Base-by-base conservation (phyloP, 1,140 invertebrate species). In the Listronotus oregonensis region DNA sequence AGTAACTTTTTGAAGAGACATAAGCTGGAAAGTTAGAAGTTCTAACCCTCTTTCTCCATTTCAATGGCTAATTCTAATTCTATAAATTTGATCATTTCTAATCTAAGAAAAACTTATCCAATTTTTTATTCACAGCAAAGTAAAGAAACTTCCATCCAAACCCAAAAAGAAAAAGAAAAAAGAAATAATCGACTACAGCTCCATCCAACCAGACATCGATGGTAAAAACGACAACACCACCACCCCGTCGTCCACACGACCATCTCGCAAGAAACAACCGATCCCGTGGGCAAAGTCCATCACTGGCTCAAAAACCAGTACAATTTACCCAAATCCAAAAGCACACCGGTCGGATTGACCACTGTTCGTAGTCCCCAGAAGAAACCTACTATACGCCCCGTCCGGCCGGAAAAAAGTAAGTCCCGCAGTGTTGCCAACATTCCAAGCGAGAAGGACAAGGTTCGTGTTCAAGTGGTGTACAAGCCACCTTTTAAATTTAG, bases 401-500 rank as follows among this genome's bases (percentile, higher is more conserved):
- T 73, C 70, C 46, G 81, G 77, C 70, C 69, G 11, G 74, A 76
- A 18, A 75, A 77, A 34, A 79, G 78, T 58, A 84, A 84, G 75
- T 71, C 77, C 39, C 73, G 74, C 61, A 80, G 76, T 67, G 67
- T 76, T 27, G 74, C 75, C 37, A 75, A 79, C 66, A 66, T 85
- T 42, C 79, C 82, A 6, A 80, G 80, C 51, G 83, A 85, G 63
- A 84, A 84, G 51, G 85, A 90, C 71, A 86, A 89, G 59, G 86
- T 89, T 0, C 85, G 90, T 51, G 77, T 93, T 9, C 91, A 93
- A 76, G 90, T 93, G 1, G 89, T 93, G 6, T 93, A 92, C 75
- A 92, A 92, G 72, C 90, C 91, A 31, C 91, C 91, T 0, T 93
- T 93, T 75, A 90, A 90, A 69, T 92, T 93, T 76, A 92, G 88